phyloP scores from a whole-genome alignment of 2,888 invertebrate genomes.

The Polyommatus iphigenia region DNA sequence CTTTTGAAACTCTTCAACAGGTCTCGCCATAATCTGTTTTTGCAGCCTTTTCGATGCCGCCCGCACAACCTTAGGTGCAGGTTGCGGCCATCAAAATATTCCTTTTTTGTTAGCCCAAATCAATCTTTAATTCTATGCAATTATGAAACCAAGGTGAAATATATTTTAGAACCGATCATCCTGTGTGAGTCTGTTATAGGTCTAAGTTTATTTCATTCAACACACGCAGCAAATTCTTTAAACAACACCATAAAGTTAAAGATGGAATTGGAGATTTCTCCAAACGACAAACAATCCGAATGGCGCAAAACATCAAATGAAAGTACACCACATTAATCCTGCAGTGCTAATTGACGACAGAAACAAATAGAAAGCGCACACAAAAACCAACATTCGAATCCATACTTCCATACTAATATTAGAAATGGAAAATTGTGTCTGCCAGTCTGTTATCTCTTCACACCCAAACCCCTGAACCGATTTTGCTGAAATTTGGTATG shows the following conservation, averaged over 20 bases:
- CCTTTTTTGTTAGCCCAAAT: neutral
- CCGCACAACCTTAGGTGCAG: neutral
- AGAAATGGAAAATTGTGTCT: too few species aligned
- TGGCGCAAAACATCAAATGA: slow-evolving; percentile 13
- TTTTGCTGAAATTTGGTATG: too few species aligned
- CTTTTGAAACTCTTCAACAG: neutral
- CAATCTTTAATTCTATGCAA: neutral
- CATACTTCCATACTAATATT: too few species aligned
- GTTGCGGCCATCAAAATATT: neutral
- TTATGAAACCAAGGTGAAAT: neutral
- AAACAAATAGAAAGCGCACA: slow-evolving; percentile 29
- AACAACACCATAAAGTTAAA: neutral
- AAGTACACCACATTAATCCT: neutral
- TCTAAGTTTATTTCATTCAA: too few species aligned
- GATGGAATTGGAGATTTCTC: neutral
- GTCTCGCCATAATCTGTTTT: slow-evolving; percentile 15
- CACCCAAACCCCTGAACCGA: too few species aligned
- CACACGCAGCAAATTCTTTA: neutral
- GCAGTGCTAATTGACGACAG: slow-evolving; percentile 13
- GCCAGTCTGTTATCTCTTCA: too few species aligned
- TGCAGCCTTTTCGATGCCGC: neutral
- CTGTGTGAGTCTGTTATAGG: too few species aligned
- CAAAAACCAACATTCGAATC: slow-evolving; percentile 13
- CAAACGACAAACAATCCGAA: neutral
- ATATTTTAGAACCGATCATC: neutral